Base-by-base conservation (phyloP, 2,797 vertebrate genomes). In the Microhierax caerulescens region DNA sequence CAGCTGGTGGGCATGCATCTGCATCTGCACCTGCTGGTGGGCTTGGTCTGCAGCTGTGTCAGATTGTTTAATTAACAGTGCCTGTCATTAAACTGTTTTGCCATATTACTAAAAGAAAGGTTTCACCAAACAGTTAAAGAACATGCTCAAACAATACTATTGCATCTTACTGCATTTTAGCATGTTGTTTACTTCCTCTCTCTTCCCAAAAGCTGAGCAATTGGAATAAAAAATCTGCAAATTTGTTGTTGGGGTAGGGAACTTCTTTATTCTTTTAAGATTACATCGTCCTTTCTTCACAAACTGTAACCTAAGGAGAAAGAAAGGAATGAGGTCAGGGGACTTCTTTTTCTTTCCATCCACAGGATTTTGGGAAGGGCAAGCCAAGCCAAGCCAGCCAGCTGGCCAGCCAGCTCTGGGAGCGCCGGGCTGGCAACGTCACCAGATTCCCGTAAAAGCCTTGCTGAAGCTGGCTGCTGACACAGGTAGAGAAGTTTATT, bases 351-450 rank as follows among this genome's bases (percentile, higher is more conserved):
- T 64, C 24, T 74, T 89, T 54, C 77, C 64, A 64, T 32, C 21
- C 8, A 0, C 67, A 70, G 37, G 73, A 80, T 73, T 88, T 88
- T 2, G 17, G 63, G 48, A 76, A 91, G 80, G 53, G 21, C 24
- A 53, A 1, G 1, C 41, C 0, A 0, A 43, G 53, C 25, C 22
- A 53, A 1, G 1, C 41, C 0, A 0, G 43, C 41, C 41, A 93
- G 47, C 28, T 27, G 72, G 59, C 14, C 85, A 72, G 86, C 77
- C 76, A 18, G 25, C 37, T 82, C 74, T 0, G 0, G 56, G 63
- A 90, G 32, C 0, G 0, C 36, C 1, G 2, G 37, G 45, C 59
- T 60, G 78, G 60, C 60, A 85, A 48, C 2, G 3, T 63, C 63
- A 54, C 22, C 0, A 0, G 11, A 50, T 79, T 59, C 72, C 79